Base-by-base conservation (phyloP, 2,113 vertebrate genomes). In the Pelecanoides urinatrix region DNA sequence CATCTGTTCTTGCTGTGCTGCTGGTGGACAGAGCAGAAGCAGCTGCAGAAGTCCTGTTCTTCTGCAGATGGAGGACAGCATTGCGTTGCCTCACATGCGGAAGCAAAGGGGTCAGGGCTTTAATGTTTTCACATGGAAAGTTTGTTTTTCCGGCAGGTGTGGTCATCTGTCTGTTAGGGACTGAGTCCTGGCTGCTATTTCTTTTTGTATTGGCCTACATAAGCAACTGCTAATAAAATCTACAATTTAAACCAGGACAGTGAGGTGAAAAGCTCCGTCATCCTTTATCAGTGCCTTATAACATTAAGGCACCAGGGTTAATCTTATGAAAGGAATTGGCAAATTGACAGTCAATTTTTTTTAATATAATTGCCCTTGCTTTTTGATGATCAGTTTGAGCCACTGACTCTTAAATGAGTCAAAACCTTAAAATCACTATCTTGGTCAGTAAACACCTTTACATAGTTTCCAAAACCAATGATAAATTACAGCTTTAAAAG, bases 1-100 rank as follows among this genome's bases (percentile, higher is more conserved):
- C 1, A 1, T 68, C 58, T 56, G 13, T 84, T 81, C 34, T 78
- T 2, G 0, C 76, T 67, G 17, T 77, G 25, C 27, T 66, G 27
- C 36, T 53, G 19, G 11, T 88, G 38, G 34, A 32, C 34, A 90
- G 59, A 67, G 45, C 38, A 81, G 13, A 25, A 58, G 17, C 25
- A 23, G 47, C 32, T 1, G 0, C 40, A 40, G 34, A 78, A 85
- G 22, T 40, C 10, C 38, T 71, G 18, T 77, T 73, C 4, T 0
- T 26, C 55, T 74, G 62, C 38, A 61, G 71, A 23, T 0, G 0
- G n/a, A 75, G 19, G 27, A 63, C 29, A 59, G 40, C 21, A 38
- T 21, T 78, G 16, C 4, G 0, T 85, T 62, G 52, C 15, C 32
- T 89, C 10, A 7, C 7, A 1, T 23, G 18, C 3, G 2, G 34